Base-by-base conservation (phyloP, 1,140 invertebrate genomes). In the Monomorium pharaonis region DNA sequence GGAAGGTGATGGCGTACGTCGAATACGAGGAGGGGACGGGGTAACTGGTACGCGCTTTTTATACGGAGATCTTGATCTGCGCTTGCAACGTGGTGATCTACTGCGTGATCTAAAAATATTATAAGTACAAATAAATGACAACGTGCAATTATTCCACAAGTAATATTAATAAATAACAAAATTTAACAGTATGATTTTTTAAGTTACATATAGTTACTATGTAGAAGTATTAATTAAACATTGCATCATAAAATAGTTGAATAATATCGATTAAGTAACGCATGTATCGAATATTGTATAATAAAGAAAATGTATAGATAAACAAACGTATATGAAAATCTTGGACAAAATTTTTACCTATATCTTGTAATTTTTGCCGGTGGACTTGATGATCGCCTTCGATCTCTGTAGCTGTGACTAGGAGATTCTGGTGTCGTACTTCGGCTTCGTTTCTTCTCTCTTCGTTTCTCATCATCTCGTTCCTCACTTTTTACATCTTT, bases 1-100 rank as follows among this genome's bases (percentile, higher is more conserved):
- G 3, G 91, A 87, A 24, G 95, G 95, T 6, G 95, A 95, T 33
- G 94, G 95, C 18, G 94, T 92, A 18, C 94, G 94, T 33, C 94
- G 92, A 83, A 95, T 94, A 77, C 95, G 84, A 47, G 95, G 95
- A 6, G 95, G 95, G 5, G 95, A 95, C 2, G 95, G 95, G 16
- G 95, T 95, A 3, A 92, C 84, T 27, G 93, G 94, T 3, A 91
- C 91, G 14, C 94, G 91, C 65, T 95, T 95, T 78, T 95, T 95
- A 72, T 94, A 91, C 0, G 95, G 94, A 27, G 95, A 95, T 84
- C 94, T 87, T 37, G 94, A 95, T 80, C 93, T 92, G 54, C 94
- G 94, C 92, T 95, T 95, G 54, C 80, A 91, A 14, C 94, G 91
- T 0, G 95, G 95, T 14, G 95, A 95, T 88, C 94, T 93, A 78